phyloP scores from a whole-genome alignment of 2,888 invertebrate species.

The Xylophagus ater region DNA sequence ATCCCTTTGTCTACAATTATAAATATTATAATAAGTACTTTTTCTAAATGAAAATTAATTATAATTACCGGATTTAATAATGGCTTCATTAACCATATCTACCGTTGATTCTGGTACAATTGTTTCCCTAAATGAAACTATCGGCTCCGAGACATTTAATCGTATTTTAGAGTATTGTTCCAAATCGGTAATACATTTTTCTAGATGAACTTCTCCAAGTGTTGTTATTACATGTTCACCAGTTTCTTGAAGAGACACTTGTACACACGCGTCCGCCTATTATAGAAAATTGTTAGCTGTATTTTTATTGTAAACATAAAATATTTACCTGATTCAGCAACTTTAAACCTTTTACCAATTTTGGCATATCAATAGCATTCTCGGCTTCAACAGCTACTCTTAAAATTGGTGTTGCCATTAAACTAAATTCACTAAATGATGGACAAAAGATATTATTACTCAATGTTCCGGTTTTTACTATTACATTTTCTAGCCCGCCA shows the following conservation, averaged over 20 bases:
- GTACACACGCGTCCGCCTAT: constrained; percentile 75
- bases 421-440: constrained; percentile 71
- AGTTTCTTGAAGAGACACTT: constrained; percentile 79
- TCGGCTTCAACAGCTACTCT: constrained; percentile 87
- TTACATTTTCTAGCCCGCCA: constrained; percentile 70
- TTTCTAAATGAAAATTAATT: constrained; percentile 13
- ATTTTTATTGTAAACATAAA: background rate
- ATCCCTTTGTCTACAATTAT: constrained; percentile 34
- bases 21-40: constrained; percentile 21
- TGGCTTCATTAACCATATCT: constrained; percentile 78
- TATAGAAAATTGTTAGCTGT: background rate
- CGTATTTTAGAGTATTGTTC: constrained; percentile 75
- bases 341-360: constrained; percentile 63
- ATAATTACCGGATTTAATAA: constrained; percentile 46
- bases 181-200: constrained; percentile 89
- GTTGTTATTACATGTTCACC: constrained; percentile 93
- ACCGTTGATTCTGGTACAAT: constrained; percentile 67
- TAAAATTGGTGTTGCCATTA: constrained; percentile 75
- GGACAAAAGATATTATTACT: constrained; percentile 72
- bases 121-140: constrained; percentile 93
- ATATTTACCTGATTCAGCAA: constrained; percentile 69
- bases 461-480: constrained; percentile 83
- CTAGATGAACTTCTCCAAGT: constrained; percentile 93
- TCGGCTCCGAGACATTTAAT: constrained; percentile 86
- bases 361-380: constrained; percentile 65